Evolutionary conservation across 2,113 vertebrate species (phyloP).

Genomic region (Nesoenas mayeri): DNA sequence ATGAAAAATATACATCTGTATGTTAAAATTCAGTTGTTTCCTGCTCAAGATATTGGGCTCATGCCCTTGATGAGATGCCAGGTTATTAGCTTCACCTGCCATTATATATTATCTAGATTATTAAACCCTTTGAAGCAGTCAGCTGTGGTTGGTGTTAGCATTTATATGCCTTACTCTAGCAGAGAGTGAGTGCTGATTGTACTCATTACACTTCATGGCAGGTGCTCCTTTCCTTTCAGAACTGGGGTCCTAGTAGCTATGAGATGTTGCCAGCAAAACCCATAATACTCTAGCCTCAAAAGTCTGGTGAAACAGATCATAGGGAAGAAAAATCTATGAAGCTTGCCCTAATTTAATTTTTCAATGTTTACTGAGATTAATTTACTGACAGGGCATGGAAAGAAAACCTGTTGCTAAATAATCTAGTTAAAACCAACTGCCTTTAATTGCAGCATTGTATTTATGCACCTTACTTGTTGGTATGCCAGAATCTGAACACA

Average conservation of each 20-base stretch:
- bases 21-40: constrained; percentile 34
- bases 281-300: background rate
- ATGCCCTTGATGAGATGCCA: constrained; percentile 19
- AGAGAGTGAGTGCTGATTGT: background rate
- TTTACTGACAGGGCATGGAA: constrained; percentile 28
- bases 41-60: constrained; percentile 11
- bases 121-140: constrained; percentile 49
- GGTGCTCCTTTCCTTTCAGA: background rate
- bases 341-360: constrained; percentile 27
- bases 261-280: background rate
- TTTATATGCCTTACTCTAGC: constrained; percentile 9
- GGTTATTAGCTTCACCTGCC: constrained; percentile 51
- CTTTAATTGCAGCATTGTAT: constrained; percentile 68
- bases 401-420: constrained; percentile 72
- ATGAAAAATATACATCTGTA: background rate
- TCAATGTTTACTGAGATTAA: constrained; percentile 25
- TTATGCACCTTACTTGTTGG: constrained; percentile 44
- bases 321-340: background rate
- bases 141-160: constrained; percentile 42
- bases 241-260: background rate
- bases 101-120: constrained; percentile 48
- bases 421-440: constrained; percentile 52
- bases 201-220: background rate
- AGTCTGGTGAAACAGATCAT: background rate
- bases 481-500: constrained; percentile 54